Percentiles rank a stretch among this genome's conserved stretches.
These are phyloP conservation scores for Lanistes nyassanus DNA, from an alignment of 1,140 invertebrate genomes.

Conservation along the genomic window DNA sequence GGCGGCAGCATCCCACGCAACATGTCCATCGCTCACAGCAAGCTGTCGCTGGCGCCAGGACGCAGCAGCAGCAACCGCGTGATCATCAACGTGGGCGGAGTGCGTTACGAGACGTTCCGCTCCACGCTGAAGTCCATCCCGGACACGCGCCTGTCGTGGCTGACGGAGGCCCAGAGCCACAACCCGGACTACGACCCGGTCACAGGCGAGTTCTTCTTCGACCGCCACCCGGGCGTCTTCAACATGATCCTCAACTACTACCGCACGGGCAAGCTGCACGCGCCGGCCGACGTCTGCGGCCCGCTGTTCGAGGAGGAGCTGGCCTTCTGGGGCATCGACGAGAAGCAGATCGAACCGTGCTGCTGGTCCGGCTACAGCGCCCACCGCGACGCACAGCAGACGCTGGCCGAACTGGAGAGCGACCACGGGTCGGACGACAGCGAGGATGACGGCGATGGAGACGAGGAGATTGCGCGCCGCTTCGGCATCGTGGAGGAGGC, in stretches of 20 bases:
- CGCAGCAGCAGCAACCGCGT: conserved; percentile 69
- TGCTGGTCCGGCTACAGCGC: conserved; percentile 64
- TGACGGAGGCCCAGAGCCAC: conserved; percentile 52
- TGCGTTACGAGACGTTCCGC: conserved; percentile 94
- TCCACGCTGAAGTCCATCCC: conserved; percentile 64
- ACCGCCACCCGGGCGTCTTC: conserved; percentile 65
- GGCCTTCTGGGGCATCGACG: conserved; percentile 66
- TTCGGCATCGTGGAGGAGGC: conserved; percentile 62
- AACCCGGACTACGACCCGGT: conserved; percentile 62
- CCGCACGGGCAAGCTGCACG: conserved; percentile 61
- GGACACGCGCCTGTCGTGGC: conserved; percentile 63
- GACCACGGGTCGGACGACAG: conserved; percentile 36
- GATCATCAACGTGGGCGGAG: conserved; percentile 96
- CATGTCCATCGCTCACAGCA: conserved; percentile 38
- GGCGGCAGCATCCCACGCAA: conserved; percentile 7
- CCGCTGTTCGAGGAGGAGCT: conserved; percentile 66
- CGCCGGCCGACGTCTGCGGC: conserved; percentile 64
- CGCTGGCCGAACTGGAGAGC: conserved; percentile 56
- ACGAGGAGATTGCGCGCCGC: conserved; percentile 42
- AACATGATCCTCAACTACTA: conserved; percentile 67
- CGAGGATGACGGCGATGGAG: conserved; percentile 33
- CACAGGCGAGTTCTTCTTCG: conserved; percentile 66
- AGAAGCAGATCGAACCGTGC: conserved; percentile 66
- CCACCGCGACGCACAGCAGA: conserved; percentile 64
- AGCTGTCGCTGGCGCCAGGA: conserved; percentile 30